These are phyloP conservation scores for Sthenelais limicola DNA, from an alignment of 2,888 invertebrate species.

Conservation along the genomic window DNA sequence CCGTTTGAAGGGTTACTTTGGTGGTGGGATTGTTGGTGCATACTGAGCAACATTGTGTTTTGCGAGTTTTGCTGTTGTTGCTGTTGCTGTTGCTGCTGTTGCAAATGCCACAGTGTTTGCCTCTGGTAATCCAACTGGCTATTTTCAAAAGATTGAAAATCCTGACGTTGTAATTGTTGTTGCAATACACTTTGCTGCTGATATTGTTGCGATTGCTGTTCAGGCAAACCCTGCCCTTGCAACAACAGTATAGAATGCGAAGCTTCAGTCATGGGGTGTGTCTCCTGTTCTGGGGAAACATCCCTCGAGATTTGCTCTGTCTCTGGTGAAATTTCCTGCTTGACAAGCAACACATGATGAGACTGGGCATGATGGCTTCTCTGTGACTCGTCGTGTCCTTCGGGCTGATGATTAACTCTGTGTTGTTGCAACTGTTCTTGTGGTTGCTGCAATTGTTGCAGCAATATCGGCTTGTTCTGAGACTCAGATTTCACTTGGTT, in stretches of 20 bases:
- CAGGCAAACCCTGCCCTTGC: not conserved
- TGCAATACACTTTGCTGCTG: not conserved
- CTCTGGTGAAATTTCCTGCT: no score
- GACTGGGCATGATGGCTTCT: no score
- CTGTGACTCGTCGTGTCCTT: no score
- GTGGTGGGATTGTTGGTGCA: not conserved
- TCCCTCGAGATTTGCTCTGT: no score
- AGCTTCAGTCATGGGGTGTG: no score
- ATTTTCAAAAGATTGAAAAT: not conserved
- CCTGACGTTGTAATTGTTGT: not conserved
- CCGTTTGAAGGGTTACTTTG: not conserved
- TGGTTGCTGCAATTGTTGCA: not conserved
- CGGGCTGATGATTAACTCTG: no score
- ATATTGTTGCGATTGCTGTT: not conserved
- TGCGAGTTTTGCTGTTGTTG: not conserved
- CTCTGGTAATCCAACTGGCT: not conserved
- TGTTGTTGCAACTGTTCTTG: slow-evolving; percentile 3
- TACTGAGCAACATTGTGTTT: not conserved
- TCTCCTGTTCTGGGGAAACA: no score
- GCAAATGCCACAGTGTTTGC: not conserved
- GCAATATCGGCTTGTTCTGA: not conserved
- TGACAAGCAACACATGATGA: no score
- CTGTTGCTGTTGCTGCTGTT: slow-evolving; percentile 31
- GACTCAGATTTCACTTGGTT: not conserved
- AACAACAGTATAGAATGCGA: no score